These are phyloP conservation scores for Drepanosiphum platanoidis DNA, from an alignment of 2,888 invertebrate genomes.

Conservation along the genomic window DNA sequence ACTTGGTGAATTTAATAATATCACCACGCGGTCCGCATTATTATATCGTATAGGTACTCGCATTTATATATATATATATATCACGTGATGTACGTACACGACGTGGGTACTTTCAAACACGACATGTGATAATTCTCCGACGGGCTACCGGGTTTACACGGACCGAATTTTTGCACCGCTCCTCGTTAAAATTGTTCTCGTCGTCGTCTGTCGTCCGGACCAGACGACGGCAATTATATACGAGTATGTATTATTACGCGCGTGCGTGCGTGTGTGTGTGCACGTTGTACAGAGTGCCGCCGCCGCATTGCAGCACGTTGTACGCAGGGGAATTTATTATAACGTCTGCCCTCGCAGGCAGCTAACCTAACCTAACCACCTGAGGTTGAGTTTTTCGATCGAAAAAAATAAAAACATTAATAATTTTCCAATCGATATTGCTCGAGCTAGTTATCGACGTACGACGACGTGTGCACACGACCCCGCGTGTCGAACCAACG, in stretches of 20 bases:
- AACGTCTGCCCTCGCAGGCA: background rate
- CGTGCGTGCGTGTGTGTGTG: background rate
- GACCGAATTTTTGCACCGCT: conserved; percentile 51
- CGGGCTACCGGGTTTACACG: conserved; percentile 54
- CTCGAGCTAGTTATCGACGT: too few relatives aligned
- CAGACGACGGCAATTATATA: conserved; percentile 49
- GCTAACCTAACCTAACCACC: too few relatives aligned
- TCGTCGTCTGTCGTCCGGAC: conserved; percentile 22
- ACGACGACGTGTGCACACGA: too few relatives aligned
- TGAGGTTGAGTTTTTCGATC: too few relatives aligned
- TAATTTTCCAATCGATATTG: too few relatives aligned
- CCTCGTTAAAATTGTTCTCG: conserved; percentile 55
- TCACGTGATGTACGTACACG: background rate
- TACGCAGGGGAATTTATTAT: conserved; percentile 29
- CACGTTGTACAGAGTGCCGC: background rate
- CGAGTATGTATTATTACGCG: too few relatives aligned
- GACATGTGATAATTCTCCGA: conserved; percentile 54
- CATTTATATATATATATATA: too few relatives aligned
- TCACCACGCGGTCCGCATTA: background rate
- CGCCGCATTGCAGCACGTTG: conserved; percentile 48
- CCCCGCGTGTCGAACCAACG: too few relatives aligned
- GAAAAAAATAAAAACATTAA: too few relatives aligned
- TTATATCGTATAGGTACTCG: background rate
- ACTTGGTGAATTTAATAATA: conserved; percentile 50
- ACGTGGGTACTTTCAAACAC: conserved; percentile 31